Base-by-base conservation (phyloP, 1,140 invertebrate species). In the Meloidogyne hapla region DNA sequence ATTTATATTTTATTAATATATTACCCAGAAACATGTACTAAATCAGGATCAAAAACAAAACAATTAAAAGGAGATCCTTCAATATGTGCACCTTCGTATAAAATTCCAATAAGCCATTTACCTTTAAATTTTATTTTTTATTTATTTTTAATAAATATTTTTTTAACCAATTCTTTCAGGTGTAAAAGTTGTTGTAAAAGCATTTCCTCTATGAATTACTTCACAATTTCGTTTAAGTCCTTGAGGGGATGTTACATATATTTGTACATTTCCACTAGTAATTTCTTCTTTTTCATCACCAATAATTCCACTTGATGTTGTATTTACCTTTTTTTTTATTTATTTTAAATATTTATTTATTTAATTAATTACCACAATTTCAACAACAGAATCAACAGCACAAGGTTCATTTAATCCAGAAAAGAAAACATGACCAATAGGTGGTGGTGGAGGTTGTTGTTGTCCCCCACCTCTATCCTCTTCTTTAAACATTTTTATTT, bases 41-140 rank as follows among this genome's bases (percentile, higher is more conserved):
- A 92, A 78, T 93, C 92, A 0, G 95, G 93, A 88, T 99, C 95
- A 83, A 95, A 98, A 0, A 98, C 95, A 85, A 95, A 94, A 86
- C 96, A 98, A 1, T 93, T 93, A 88, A 97, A 98, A 3, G 96
- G 96, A 70, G 94, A 94, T 65, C 95, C 95, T 87, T 94, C 92
- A 81, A 98, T 97, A 87, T 97, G 94, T 85, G 94, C 92, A 48
- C 93, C 94, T 83, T 96, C 94, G 87, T 97, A 97, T 25, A 93
- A 92, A 75, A 98, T 95, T 77, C 93, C 93, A 69, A 98, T 95
- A 79, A 93, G 92, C 95, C 95, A 98, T 83, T 95, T 93, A 61
- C 90, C 90, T 90, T 79, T 73, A 81, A 77, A 62, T 28, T 25
- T 63, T 25, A 28, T 68, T 26, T 13, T 38, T 70, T 80, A n/a